Conservation (phyloP, 2,113 vertebrate species). For the Upupa epops region DNA sequence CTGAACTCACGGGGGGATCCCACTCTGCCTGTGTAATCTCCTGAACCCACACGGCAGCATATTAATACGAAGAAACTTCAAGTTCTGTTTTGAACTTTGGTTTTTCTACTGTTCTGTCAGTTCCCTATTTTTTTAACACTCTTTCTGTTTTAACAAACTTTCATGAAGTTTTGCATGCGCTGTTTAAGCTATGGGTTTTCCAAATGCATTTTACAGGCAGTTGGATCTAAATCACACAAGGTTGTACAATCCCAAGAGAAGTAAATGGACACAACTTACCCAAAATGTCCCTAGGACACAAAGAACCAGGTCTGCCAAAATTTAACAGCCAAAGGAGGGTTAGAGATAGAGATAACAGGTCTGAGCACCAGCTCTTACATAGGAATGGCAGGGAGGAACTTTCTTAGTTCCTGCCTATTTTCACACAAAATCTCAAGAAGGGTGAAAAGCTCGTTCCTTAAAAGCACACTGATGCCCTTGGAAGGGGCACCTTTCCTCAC, state of each 20-base stretch:
- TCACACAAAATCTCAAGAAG: not conserved
- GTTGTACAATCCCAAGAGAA: not conserved
- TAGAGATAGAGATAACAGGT: not conserved
- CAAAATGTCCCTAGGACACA: not conserved
- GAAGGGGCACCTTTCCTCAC: not conserved
- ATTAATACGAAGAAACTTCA: not conserved
- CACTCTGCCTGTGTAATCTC: not conserved
- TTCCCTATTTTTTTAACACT: not conserved
- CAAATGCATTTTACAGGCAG: not conserved
- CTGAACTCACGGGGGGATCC: not conserved
- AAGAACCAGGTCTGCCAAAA: not conserved
- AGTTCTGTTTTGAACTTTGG: not conserved
- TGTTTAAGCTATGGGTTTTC: not conserved
- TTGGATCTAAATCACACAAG: not conserved
- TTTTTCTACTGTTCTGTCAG: not conserved
- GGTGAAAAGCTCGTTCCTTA: not conserved
- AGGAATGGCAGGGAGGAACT: not conserved
- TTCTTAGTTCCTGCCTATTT: not conserved
- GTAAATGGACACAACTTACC: not conserved
- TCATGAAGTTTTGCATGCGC: not conserved
- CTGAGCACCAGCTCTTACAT: not conserved
- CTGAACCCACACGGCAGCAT: not conserved
- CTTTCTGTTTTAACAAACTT: not conserved
- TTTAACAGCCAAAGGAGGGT: not conserved
- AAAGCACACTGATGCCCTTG: not conserved